Base-by-base conservation (phyloP, 2,888 invertebrate genomes). In the Strigamia maritima region DNA sequence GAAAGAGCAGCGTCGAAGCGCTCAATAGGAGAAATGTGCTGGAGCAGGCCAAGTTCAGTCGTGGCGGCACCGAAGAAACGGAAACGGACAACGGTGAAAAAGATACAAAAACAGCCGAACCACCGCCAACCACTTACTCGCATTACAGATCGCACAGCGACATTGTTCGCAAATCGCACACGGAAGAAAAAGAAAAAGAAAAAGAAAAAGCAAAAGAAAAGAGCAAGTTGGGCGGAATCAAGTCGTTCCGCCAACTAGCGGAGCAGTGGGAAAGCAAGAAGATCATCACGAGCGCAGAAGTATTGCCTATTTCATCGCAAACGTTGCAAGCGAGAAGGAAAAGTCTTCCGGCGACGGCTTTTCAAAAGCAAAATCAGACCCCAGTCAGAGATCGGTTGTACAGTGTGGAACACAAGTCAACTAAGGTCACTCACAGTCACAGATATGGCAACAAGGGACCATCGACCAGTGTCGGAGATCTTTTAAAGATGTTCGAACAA, bases 1-100 rank as follows among this genome's bases (percentile, higher is more conserved):
- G 80, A 81, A 54, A 79, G 44, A 80, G 91, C 82, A 93, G 92
- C 83, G 92, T 93, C 65, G 94, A 94, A 85, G 93, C 93, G 1
- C 91, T 93, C 81, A 94, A 94, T 85, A 89, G 94, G 78, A 92
- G 94, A 86, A 94, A 94, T 85, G 94, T 95, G 82, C 87, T 95
- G 78, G 93, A 94, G 26, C 94, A 94, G 76, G 94, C 94, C 0
- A 92, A 93, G 86, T 93, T 93, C 85, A 90, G 94, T 83, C 94
- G 93, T 85, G 94, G 94, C 14, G 82, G 81, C 8, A 89, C 91
- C 82, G 75, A 74, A 24, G 54, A 31, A 3, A 2, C 19, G 26
- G 28, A 70, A 14, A 19, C 19, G 10, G 8, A 28, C 2, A 44
- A 7, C 44, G 44, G 8, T 16, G 44, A 16, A 14, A 44, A 44